These are phyloP conservation scores for Macrosoma leucophasiata DNA, from an alignment of 2,888 invertebrate genomes.

Conservation along the genomic window DNA sequence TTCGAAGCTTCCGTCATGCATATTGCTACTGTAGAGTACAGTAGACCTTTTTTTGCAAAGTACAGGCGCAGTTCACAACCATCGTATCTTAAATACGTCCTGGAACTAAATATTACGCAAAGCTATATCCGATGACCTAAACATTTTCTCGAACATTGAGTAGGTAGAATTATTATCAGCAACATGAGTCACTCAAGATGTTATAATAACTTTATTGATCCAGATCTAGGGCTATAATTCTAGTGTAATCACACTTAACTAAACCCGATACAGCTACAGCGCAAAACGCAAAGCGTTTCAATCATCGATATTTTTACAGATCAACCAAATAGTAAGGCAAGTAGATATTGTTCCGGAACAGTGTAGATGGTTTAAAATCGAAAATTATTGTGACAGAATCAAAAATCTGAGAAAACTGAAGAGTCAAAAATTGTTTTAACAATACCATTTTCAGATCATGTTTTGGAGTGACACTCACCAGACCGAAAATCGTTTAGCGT, in stretches of 20 bases:
- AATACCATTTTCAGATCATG: too few species aligned
- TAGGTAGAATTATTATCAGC: constrained; percentile 15
- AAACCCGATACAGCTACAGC: constrained; percentile 31
- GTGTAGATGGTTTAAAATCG: too few species aligned
- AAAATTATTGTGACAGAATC: too few species aligned
- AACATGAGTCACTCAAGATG: constrained; percentile 30
- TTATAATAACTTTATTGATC: constrained; percentile 39
- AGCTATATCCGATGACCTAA: constrained; percentile 28
- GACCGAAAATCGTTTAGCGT: constrained; percentile 24
- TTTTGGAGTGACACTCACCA: constrained; percentile 39
- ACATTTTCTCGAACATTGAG: constrained; percentile 22
- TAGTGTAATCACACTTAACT: constrained; percentile 30
- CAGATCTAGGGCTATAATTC: constrained; percentile 35
- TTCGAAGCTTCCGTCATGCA: too few species aligned
- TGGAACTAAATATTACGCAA: constrained; percentile 10
- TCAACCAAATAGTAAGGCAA: too few species aligned
- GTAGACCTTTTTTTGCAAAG: too few species aligned
- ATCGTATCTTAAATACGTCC: too few species aligned
- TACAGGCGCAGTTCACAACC: too few species aligned
- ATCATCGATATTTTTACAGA: constrained; percentile 49
- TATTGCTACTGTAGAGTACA: too few species aligned
- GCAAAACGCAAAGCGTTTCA: constrained; percentile 23
- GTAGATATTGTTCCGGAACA: too few species aligned
- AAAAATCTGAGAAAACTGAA: too few species aligned
- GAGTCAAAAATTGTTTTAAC: too few species aligned